These are phyloP conservation scores for Hiodon alosoides DNA, from an alignment of 2,113 vertebrate genomes.

Conservation along the genomic window DNA sequence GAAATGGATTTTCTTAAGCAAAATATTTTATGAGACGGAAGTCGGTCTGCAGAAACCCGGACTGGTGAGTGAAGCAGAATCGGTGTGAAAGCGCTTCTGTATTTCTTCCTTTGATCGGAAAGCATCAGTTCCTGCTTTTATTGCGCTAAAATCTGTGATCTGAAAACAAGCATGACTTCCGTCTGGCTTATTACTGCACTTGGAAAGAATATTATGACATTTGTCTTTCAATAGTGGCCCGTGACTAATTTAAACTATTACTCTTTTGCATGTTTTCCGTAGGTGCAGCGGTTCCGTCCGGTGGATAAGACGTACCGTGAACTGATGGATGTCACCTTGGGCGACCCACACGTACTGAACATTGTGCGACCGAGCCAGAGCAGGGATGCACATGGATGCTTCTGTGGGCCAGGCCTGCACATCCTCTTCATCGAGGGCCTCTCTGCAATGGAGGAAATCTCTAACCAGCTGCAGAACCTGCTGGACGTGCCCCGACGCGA, in stretches of 20 bases:
- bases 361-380: constrained; percentile 43
- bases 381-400: constrained; percentile 32
- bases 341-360: constrained; percentile 58
- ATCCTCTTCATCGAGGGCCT: constrained; percentile 53
- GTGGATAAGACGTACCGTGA: constrained; percentile 62
- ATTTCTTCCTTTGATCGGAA: background rate
- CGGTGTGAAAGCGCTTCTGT: background rate
- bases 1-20: constrained; percentile 71
- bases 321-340: constrained; percentile 53
- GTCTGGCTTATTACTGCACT: no score
- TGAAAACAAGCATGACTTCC: no score
- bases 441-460: constrained; percentile 61
- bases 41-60: constrained; percentile 45
- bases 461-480: constrained; percentile 49
- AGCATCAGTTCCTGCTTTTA: no score
- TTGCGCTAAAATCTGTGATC: no score
- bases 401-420: constrained; percentile 49
- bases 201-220: no score
- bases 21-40: constrained; percentile 59
- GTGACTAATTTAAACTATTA: no score
- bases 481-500: constrained; percentile 50
- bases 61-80: constrained; percentile 57
- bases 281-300: constrained; percentile 56
- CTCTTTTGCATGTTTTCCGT: background rate
- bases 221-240: no score